Conservation (phyloP, 2,113 vertebrate species). For the Antechinus stuartii region DNA sequence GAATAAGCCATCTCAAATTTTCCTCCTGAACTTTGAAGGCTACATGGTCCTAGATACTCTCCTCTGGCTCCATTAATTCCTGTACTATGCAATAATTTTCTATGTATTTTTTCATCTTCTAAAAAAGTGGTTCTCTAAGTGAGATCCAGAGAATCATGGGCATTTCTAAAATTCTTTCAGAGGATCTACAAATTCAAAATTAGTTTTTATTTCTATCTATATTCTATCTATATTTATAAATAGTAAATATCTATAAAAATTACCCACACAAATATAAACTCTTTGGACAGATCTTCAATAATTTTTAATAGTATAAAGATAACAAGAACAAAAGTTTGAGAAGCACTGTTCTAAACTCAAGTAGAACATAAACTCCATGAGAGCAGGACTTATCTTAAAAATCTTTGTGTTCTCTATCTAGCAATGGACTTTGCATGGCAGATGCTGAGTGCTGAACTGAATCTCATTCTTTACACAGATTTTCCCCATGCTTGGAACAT, state of each 20-base stretch:
- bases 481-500: neutral
- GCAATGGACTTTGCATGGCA: neutral
- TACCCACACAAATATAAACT: too few species aligned
- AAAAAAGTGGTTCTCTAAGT: neutral
- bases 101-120: neutral
- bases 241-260: too few species aligned
- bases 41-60: neutral
- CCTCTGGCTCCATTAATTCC: neutral
- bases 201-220: too few species aligned
- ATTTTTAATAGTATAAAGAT: too few species aligned
- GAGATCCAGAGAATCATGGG: too few species aligned
- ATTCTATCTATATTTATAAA: too few species aligned
- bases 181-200: too few species aligned
- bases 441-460: neutral
- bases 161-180: too few species aligned
- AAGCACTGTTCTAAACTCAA: neutral
- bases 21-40: neutral
- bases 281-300: too few species aligned
- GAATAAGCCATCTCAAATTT: neutral
- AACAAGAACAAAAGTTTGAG: too few species aligned
- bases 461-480: neutral
- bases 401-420: neutral
- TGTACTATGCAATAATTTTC: neutral
- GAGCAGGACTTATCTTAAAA: neutral
- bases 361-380: neutral